phyloP scores from a whole-genome alignment of 2,113 vertebrate species.

The Aleadryas rufinucha region DNA sequence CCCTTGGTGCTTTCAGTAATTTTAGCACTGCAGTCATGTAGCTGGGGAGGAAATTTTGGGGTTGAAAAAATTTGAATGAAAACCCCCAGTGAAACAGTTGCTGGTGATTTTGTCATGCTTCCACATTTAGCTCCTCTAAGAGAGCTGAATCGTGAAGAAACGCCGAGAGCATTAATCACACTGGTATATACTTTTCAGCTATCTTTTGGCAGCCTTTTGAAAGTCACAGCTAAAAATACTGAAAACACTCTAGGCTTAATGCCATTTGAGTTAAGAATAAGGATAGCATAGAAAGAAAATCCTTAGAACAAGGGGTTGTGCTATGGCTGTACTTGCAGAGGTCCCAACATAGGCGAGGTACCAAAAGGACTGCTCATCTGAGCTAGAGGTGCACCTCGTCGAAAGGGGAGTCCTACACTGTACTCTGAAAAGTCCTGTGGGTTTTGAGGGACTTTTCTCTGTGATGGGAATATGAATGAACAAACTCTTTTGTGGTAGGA shows the following conservation, averaged over 20 bases:
- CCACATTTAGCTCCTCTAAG: neutral
- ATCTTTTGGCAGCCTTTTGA: constrained; percentile 29
- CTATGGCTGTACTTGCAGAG: neutral
- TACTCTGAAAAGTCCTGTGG: neutral
- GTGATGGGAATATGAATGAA: neutral
- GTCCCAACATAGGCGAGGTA: fast-evolving
- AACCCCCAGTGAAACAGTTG: neutral
- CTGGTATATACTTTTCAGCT: neutral
- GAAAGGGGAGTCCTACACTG: neutral
- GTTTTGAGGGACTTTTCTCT: neutral
- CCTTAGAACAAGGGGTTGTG: neutral
- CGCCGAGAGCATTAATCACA: neutral
- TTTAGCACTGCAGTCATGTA: neutral
- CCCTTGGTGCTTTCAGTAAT: neutral
- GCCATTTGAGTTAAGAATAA: neutral
- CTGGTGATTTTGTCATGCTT: neutral
- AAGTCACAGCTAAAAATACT: constrained; percentile 49
- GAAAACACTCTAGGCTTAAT: neutral
- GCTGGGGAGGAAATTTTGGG: neutral
- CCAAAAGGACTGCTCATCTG: neutral
- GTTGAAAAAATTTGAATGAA: neutral
- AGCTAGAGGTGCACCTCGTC: neutral
- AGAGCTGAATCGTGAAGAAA: neutral
- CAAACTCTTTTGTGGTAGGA: neutral
- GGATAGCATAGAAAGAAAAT: neutral